phyloP scores from a whole-genome alignment of 2,113 vertebrate genomes.

The Lonchura striata region DNA sequence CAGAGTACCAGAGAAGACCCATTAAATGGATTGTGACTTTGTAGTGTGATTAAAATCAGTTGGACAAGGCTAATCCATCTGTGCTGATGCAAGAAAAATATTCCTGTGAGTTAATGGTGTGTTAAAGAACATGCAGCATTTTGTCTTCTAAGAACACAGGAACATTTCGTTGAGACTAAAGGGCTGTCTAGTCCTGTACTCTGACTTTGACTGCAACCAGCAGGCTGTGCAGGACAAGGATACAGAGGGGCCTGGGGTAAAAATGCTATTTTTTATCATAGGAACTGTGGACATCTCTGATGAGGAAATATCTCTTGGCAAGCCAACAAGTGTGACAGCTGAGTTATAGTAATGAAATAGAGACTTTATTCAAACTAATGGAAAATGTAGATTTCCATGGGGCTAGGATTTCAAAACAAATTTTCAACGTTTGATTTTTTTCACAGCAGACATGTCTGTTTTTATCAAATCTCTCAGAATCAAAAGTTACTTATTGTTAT shows the following conservation, averaged over 20 bases:
- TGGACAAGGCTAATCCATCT: constrained; percentile 44
- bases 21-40: constrained; percentile 26
- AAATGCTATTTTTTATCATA: background rate
- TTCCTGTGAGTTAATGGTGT: constrained; percentile 47
- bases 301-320: background rate
- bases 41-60: constrained; percentile 16
- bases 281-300: background rate
- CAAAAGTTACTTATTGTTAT: constrained; percentile 13
- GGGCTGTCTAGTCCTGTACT: background rate
- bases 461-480: constrained; percentile 14
- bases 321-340: background rate
- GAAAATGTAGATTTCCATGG: background rate
- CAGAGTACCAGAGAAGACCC: background rate
- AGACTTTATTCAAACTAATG: background rate
- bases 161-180: constrained; percentile 16
- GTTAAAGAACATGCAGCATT: constrained; percentile 31
- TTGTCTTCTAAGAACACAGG: background rate
- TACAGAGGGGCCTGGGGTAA: background rate
- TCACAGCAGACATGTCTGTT: background rate
- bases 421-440: constrained; percentile 7
- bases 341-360: background rate
- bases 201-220: background rate
- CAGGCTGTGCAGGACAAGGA: background rate
- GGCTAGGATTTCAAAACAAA: constrained; percentile 1
- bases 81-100: constrained; percentile 20